Evolutionary conservation across 2,113 vertebrate species (phyloP).

Genomic region (Paratilapia polleni): DNA sequence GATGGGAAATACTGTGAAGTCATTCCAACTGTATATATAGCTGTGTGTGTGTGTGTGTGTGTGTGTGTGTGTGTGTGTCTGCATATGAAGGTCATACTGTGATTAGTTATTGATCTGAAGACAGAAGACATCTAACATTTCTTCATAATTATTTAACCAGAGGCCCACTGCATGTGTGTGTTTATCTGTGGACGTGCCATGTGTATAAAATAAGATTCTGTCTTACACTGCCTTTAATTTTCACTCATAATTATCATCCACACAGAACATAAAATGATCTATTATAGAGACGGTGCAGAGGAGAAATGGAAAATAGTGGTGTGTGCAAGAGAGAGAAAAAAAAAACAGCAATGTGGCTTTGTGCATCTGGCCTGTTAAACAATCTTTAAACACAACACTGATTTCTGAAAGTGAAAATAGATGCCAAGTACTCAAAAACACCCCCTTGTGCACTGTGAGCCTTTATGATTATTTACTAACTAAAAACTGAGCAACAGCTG

Average conservation of each 20-base stretch:
- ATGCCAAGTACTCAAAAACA: background rate
- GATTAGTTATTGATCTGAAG: conserved; percentile 67
- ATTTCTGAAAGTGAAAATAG: conserved; percentile 10
- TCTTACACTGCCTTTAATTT: background rate
- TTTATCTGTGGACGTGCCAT: background rate
- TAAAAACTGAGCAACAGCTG: background rate
- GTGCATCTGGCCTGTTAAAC: background rate
- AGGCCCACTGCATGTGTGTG: background rate
- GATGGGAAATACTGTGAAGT: background rate
- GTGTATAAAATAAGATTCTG: background rate
- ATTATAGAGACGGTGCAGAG: background rate
- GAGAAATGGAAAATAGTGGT: conserved; percentile 5
- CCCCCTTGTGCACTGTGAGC: background rate
- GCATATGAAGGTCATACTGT: conserved; percentile 52
- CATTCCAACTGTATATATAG: background rate
- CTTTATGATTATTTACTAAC: background rate
- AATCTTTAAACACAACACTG: conserved; percentile 1
- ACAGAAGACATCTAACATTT: conserved; percentile 32
- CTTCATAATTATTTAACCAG: conserved; percentile 45
- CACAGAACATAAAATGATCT: conserved; percentile 16
- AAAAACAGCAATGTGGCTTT: background rate
- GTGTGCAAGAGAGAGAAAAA: background rate
- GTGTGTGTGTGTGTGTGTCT: background rate
- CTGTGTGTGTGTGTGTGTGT: background rate
- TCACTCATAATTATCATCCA: conserved; percentile 2